A percentile compares a stretch with the other conserved stretches of the same genome.
These are phyloP conservation scores for Indicator indicator DNA, from an alignment of 2,113 vertebrate species.

Conservation along the genomic window DNA sequence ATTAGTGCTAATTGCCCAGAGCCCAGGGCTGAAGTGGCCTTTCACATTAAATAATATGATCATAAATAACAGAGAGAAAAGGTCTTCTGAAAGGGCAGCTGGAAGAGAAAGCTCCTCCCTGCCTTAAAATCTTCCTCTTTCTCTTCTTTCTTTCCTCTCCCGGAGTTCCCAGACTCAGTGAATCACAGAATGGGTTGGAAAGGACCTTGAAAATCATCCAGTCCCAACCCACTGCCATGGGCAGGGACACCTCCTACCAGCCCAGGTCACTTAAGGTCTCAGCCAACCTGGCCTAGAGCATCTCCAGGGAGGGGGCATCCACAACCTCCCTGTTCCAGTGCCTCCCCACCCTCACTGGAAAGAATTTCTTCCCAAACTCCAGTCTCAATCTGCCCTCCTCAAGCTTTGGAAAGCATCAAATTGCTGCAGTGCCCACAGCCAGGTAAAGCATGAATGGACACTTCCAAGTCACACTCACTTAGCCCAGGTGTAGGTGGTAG, in stretches of 20 bases:
- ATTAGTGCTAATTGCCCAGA: not conserved
- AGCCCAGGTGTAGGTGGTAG: accelerated
- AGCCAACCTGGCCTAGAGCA: too few species aligned
- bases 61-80: not conserved
- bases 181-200: too few species aligned
- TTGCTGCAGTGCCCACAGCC: not conserved
- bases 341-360: too few species aligned
- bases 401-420: not conserved
- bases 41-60: not conserved
- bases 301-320: too few species aligned
- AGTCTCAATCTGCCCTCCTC: too few species aligned
- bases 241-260: too few species aligned
- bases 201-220: too few species aligned
- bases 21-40: not conserved
- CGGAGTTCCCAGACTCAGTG: not conserved
- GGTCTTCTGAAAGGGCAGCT: not conserved
- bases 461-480: not conserved
- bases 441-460: not conserved
- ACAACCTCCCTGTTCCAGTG: too few species aligned
- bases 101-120: not conserved
- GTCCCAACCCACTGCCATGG: too few species aligned
- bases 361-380: too few species aligned
- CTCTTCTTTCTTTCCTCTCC: not conserved
- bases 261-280: too few species aligned
- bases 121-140: not conserved